These are phyloP conservation scores for Anthrax anthrax DNA, from an alignment of 2,888 invertebrate species.

Conservation along the genomic window DNA sequence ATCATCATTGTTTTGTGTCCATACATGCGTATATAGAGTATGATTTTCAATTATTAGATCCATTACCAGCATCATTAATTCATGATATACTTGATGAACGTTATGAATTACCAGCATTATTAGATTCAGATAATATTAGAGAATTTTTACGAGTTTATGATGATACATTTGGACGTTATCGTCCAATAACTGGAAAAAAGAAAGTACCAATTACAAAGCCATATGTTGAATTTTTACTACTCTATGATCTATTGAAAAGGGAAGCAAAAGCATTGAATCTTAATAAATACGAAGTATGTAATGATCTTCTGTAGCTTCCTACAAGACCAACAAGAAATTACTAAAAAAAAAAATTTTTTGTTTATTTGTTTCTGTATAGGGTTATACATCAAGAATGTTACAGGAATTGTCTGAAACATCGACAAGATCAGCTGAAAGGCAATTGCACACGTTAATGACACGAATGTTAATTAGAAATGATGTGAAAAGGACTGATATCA, in stretches of 20 bases:
- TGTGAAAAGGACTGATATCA: slow-evolving; percentile 27
- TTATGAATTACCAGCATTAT: slow-evolving; percentile 10
- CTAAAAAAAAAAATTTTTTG: too few species aligned
- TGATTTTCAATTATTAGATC: slow-evolving; percentile 21
- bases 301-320: too few species aligned
- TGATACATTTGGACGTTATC: slow-evolving; percentile 26
- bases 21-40: too few species aligned
- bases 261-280: slow-evolving; percentile 32
- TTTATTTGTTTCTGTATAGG: slow-evolving; percentile 12
- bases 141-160: slow-evolving; percentile 32
- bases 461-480: slow-evolving; percentile 29
- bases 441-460: slow-evolving; percentile 27
- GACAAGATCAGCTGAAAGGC: slow-evolving; percentile 25
- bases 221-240: slow-evolving; percentile 31
- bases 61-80: slow-evolving; percentile 25
- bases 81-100: slow-evolving; percentile 28
- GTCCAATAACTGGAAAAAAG: slow-evolving; percentile 30
- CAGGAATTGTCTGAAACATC: slow-evolving; percentile 25
- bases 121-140: slow-evolving; percentile 29
- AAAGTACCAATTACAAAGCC: slow-evolving; percentile 34
- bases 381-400: slow-evolving; percentile 27
- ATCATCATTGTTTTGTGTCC: too few species aligned
- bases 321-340: too few species aligned
- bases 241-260: slow-evolving; percentile 33
- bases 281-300: slow-evolving; percentile 25